Percentiles rank a stretch among this genome's conserved stretches.
Conservation (phyloP, 2,113 vertebrate species). For the Fregetta grallaria region DNA sequence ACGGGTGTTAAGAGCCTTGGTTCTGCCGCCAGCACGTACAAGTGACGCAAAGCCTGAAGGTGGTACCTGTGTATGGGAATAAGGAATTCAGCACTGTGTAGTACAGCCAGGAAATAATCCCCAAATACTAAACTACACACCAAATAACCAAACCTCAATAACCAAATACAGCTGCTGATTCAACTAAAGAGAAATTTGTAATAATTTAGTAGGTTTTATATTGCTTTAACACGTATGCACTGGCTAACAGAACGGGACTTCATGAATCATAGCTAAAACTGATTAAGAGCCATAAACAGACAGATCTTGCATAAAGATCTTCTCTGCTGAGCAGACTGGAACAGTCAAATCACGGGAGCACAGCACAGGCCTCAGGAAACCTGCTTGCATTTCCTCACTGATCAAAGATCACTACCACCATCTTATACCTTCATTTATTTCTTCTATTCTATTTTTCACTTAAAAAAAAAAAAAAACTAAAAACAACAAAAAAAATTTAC, state of each 20-base stretch:
- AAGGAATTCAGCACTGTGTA: background rate
- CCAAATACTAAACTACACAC: background rate
- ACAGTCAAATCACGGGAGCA: background rate
- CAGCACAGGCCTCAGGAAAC: background rate
- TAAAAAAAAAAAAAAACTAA: too few relatives aligned
- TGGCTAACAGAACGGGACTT: background rate
- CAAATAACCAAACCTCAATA: background rate
- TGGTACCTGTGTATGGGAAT: conserved; percentile 82
- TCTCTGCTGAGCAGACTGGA: background rate
- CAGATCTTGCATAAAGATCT: background rate
- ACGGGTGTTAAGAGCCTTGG: conserved; percentile 92
- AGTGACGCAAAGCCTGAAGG: conserved; percentile 93
- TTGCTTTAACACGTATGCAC: background rate
- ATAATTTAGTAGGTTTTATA: background rate
- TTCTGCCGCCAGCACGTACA: conserved; percentile 91
- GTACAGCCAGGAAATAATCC: background rate
- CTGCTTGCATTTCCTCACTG: background rate
- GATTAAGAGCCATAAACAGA: background rate
- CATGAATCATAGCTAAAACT: background rate
- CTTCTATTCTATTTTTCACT: background rate
- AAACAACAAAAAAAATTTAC: background rate
- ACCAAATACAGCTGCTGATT: background rate
- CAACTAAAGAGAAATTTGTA: background rate
- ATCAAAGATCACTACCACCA: background rate
- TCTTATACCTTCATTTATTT: background rate